Percentiles rank a stretch among this genome's conserved stretches.
Evolutionary conservation across 1,140 invertebrate species (phyloP).

Genomic region (Drosophila nasuta): DNA sequence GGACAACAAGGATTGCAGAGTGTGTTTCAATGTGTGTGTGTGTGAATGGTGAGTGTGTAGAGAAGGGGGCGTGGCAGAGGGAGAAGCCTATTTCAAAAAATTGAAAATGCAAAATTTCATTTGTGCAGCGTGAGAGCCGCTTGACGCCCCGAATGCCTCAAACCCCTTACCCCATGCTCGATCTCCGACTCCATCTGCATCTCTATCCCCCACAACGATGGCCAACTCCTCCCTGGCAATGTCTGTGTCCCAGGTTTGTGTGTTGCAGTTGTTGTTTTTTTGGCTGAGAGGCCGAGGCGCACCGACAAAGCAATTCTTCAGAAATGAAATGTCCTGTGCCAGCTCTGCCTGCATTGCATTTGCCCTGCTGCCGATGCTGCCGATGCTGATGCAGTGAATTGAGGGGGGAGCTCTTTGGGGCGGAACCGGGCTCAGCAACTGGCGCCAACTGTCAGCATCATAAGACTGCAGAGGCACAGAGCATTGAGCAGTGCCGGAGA

Average conservation of each 20-base stretch:
- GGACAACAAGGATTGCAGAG: conserved; percentile 34
- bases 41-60: conserved; percentile 4
- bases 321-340: conserved; percentile 79
- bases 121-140: conserved; percentile 62
- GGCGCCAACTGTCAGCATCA: conserved; percentile 75
- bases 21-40: neutral
- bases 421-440: conserved; percentile 45
- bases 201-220: neutral
- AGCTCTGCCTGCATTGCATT: conserved; percentile 66
- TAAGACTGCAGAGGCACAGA: conserved; percentile 60
- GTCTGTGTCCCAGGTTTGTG: conserved; percentile 24
- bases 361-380: conserved; percentile 29
- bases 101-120: conserved; percentile 84
- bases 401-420: conserved; percentile 14
- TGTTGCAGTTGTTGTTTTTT: conserved; percentile 53
- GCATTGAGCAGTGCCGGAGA: neutral
- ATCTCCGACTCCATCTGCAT: neutral
- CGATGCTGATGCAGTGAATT: conserved; percentile 8
- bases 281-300: conserved; percentile 37
- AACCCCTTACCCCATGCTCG: neutral
- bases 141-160: neutral
- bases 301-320: conserved; percentile 81
- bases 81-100: conserved; percentile 82
- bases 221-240: conserved; percentile 26
- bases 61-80: conserved; percentile 18